Evolutionary conservation across 2,888 invertebrate species (phyloP), one percentile per base, ranked within the genome.

Genomic region (Cryptosula pallasiana): DNA sequence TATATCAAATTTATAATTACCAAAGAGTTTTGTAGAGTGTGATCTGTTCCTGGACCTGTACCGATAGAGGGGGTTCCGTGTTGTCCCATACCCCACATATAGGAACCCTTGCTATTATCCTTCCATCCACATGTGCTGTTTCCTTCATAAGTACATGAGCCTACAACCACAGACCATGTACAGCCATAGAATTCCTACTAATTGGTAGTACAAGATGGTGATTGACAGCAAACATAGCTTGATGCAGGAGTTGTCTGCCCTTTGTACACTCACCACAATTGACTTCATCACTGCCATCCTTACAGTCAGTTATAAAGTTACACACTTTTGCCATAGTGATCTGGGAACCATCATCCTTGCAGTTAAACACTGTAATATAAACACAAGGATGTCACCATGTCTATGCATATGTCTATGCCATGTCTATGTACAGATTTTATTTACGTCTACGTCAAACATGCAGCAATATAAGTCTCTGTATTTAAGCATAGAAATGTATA

Each of bases 1-100:
- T n/a, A n/a, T n/a, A n/a, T n/a, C n/a, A n/a, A n/a, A n/a, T n/a
- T n/a, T n/a, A n/a, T 3, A 35, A 23, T 69, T 9, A 70, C 70
- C 45, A 70, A 23, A 29, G 55, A 36, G 45, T 70, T 70, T 32
- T 70, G 70, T 29, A 70, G 78, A 0, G 81, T 80, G 73, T 82
- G 82, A 71, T 82, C 82, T 69, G 73, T 71, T 1, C 75, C 23
- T 0, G 82, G 82, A 9, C 81, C 81, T 9, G 80, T 80, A 23
- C 75, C 74, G 29, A 69, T 1, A 5, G 77, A 75, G 13, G 71
- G 1, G 13, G 81, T 79, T 0, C 74, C 29, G n/a, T 79, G 79
- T 1, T 74, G 35, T 23, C 78, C 74, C 34, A 75, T 70, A 16
- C 75, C 76, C 82, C 82, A 82, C 73, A 79, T 78, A 75, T 78